Base-by-base conservation (phyloP, 1,140 invertebrate species). In the Trichonephila clavata region DNA sequence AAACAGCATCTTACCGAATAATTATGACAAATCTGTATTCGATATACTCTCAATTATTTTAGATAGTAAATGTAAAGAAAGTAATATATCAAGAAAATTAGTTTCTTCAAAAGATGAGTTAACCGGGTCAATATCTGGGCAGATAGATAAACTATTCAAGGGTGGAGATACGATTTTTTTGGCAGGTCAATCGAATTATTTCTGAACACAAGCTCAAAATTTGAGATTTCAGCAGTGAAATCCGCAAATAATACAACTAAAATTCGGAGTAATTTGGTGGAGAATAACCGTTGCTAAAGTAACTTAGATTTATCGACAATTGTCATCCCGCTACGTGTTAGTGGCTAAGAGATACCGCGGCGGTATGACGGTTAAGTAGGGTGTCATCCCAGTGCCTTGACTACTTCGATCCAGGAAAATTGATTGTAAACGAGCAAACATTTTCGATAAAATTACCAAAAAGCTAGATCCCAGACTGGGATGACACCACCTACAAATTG, bases 1-100 rank as follows among this genome's bases (percentile, higher is more conserved):
- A 81, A 81, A 81, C 77, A 81, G 24, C 77, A 81, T 81, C 77
- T 81, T 81, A 81, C 77, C 77, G 77, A 81, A 81, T 81, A 81
- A 81, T 81, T 81, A 81, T 81, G 77, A 81, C 77, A 81, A 81
- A 81, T 81, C 77, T 81, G 77, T 81, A 81, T 81, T 81, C 77
- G n/a, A n/a, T n/a, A n/a, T n/a, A n/a, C n/a, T n/a, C n/a, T n/a
- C n/a, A n/a, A n/a, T n/a, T n/a, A n/a, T 81, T 81, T 81, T 81
- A 81, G 77, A 81, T 81, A 81, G 77, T 81, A 81, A 81, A 81
- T 81, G 77, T 81, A 81, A 81, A 81, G 77, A 81, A 81, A 81
- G 77, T 81, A 81, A 81, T 32, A 81, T 81, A 81, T 81, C 77
- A 27, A 81, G 77, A 27, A 81, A 81, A 81, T 81, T 27, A 81